Base-by-base conservation (phyloP, 2,888 invertebrate genomes). In the Nysson spinosus region DNA sequence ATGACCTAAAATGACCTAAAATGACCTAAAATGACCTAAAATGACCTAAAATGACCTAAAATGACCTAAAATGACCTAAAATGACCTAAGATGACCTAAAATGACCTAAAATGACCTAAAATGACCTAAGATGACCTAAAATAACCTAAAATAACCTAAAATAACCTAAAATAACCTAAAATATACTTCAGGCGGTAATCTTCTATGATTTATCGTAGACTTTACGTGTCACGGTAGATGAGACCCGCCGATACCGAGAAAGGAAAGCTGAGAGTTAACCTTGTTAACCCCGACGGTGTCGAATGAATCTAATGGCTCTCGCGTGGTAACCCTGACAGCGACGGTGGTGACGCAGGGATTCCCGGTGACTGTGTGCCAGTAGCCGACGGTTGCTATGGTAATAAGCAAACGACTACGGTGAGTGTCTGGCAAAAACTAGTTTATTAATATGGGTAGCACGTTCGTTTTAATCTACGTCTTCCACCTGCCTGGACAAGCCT, bases 401-500 rank as follows among this genome's bases (percentile, higher is more conserved):
- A 76, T 72, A 55, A 75, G 60, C 65, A 50, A 71, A 69, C 63
- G 52, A 69, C 30, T 20, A n/a, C 7, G 14, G 44, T 28, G 43
- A 54, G 40, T 54, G 32, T 17, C 47, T 6, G 57, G 57, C 58
- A 79, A 76, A 80, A 81, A 81, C 81, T 78, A 80, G 77, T 81
- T 81, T 80, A 81, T 79, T 78, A 81, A 80, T 76, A 81, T 76
- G 80, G 67, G 66, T 63, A 72, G 73, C 78, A 78, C 76, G 78
- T 65, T 69, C 70, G 63, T 50, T 35, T 71, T 78, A 79, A 78
- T 79, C 74, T 69, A 56, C 64, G 60, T 55, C 44, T 46, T 19
- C 46, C 60, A 62, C 30, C 54, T 43, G 26, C 28, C 44, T 17
- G 16, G 24, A n/a, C 20, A 30, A 24, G 49, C 3, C 44, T 28